These are phyloP conservation scores for Bathynomus jamesi DNA, from an alignment of 1,140 invertebrate genomes.

Conservation along the genomic window DNA sequence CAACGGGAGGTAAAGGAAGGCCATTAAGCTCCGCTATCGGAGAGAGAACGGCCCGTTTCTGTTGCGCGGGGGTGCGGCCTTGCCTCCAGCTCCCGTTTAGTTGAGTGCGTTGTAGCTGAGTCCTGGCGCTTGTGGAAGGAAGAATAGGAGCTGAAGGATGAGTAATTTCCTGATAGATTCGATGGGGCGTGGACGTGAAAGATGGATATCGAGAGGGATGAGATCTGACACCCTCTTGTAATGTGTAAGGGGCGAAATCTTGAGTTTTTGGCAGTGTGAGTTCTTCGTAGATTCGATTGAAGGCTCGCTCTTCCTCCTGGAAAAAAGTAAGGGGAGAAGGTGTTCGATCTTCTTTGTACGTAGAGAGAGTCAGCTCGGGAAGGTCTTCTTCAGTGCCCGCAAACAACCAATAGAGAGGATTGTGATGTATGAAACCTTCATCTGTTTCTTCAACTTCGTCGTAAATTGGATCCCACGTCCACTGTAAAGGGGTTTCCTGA, in stretches of 20 bases:
- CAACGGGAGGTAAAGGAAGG: neutral
- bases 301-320: neutral
- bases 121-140: too few relatives aligned
- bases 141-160: neutral
- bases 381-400: neutral
- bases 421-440: slow-evolving; percentile 29
- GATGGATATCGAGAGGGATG: neutral
- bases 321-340: neutral
- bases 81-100: neutral
- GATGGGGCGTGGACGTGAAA: neutral
- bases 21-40: neutral
- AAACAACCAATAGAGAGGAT: slow-evolving; percentile 31
- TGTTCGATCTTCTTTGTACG: neutral
- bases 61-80: neutral
- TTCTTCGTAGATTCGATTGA: neutral
- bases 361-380: neutral
- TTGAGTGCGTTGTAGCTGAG: too few relatives aligned
- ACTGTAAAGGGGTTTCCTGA: neutral
- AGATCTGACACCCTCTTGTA: neutral
- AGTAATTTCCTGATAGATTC: neutral
- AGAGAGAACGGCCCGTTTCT: neutral
- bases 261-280: neutral
- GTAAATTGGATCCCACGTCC: neutral
- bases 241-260: neutral
- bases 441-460: slow-evolving; percentile 17